These are phyloP conservation scores for Ricordea florida DNA, from an alignment of 92 coral and sea anemone genomes.

Conservation along the genomic window DNA sequence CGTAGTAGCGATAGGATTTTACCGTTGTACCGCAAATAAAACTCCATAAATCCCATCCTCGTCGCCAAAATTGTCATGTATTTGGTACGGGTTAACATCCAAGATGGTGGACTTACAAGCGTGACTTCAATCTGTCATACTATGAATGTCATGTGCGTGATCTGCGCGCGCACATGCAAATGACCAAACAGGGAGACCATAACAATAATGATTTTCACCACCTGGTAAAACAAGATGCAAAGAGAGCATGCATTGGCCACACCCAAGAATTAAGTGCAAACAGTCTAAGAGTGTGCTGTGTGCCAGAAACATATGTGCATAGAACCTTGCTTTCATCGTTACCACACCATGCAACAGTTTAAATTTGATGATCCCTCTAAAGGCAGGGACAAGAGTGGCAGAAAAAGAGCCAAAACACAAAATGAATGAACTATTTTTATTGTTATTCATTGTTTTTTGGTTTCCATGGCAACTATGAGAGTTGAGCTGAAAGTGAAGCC, in stretches of 20 bases:
- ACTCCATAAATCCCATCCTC: too few species aligned
- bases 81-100: too few species aligned
- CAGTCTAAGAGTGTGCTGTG: slow-evolving; percentile 14
- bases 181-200: too few species aligned
- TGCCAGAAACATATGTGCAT: slow-evolving; percentile 28
- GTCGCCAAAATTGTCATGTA: too few species aligned
- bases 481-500: not conserved
- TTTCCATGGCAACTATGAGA: slow-evolving; percentile 31
- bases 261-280: slow-evolving; percentile 28
- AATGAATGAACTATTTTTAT: slow-evolving; percentile 13
- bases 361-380: slow-evolving; percentile 20
- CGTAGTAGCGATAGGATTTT: too few species aligned
- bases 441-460: slow-evolving; percentile 2
- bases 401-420: slow-evolving; percentile 30
- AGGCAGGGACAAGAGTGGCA: slow-evolving; percentile 29
- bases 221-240: slow-evolving; percentile 2
- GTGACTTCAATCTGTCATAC: too few species aligned
- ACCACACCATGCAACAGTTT: slow-evolving; percentile 37
- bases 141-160: too few species aligned
- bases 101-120: too few species aligned
- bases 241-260: slow-evolving; percentile 27
- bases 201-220: not conserved
- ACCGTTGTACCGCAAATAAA: too few species aligned
- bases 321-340: slow-evolving; percentile 28
- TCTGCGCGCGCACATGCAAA: too few species aligned